Evolutionary conservation across 2,113 vertebrate genomes (phyloP), one percentile per base, ranked within the genome.

Genomic region (Chionomys nivalis): DNA sequence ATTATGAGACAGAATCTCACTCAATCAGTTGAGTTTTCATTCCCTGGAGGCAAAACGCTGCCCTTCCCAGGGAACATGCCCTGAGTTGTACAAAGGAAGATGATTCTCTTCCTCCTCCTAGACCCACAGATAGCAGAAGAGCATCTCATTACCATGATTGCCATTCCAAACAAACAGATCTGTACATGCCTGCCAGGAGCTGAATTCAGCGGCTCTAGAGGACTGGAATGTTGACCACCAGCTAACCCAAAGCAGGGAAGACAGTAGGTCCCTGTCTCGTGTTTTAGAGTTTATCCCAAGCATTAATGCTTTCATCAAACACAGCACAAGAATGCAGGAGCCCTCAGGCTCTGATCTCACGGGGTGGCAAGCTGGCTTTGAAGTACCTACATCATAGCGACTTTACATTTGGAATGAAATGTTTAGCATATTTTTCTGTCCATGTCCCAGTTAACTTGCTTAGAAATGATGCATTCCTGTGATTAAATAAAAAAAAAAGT

Each of bases 141-240:
- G 94, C 70, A 91, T 88, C 90, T 96, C 9, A 72, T 90, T 79
- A 87, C 47, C 96, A 78, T 58, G 97, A 86, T 88, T 94, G 92
- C 73, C 96, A 92, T 72, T 93, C 73, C 94, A 95, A 94, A 92
- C 73, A 65, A 95, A 89, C 12, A 75, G 89, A 96, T 52, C 95
- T 87, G 65, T 24, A 96, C 44, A 94, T 94, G 96, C 97, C 93
- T 89, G 98, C 90, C 85, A 82, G 97, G 94, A 97, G 97, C 89
- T 97, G 98, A 98, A 86, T 82, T 77, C 44, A 90, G 42, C n/a
- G 39, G 75, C 82, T 94, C 92, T 73, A 87, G 93, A 96, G 75
- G 93, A 96, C 91, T 94, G 94, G 96, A 90, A 96, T 55, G 65
- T 97, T 78, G 89, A 94, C 78, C 63, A 2, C 23, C 73, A 81